Percentiles rank a stretch among this genome's conserved stretches.
Evolutionary conservation across 2,888 invertebrate genomes (phyloP).

Genomic region (Noctua janthina): DNA sequence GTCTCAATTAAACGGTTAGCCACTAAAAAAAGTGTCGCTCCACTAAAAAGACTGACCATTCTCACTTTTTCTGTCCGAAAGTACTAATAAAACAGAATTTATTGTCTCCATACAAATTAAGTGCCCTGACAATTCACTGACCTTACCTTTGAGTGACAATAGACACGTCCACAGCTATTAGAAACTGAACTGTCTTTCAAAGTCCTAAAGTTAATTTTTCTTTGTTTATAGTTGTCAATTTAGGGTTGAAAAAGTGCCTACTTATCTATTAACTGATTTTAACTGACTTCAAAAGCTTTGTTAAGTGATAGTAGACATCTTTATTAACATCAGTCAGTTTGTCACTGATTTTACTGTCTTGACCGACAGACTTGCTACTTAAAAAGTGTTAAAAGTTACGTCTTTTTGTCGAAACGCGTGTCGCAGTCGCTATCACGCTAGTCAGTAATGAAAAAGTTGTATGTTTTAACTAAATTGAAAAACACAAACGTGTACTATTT

Average conservation of each 20-base stretch:
- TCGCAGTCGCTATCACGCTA: background rate
- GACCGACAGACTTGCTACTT: conserved; percentile 1
- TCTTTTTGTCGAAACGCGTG: conserved; percentile 33
- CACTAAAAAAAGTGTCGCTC: conserved; percentile 68
- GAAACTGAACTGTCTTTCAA: too few relatives aligned
- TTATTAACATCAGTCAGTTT: conserved; percentile 56
- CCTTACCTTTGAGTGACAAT: conserved; percentile 69
- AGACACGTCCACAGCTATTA: conserved; percentile 22
- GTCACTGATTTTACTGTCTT: conserved; percentile 52
- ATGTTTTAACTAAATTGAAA: background rate
- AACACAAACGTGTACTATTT: background rate
- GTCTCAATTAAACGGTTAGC: conserved; percentile 58
- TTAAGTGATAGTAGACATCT: conserved; percentile 57
- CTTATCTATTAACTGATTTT: conserved; percentile 59
- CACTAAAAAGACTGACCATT: conserved; percentile 77
- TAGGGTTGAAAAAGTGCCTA: conserved; percentile 57
- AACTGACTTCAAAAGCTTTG: conserved; percentile 53
- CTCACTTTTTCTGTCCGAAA: conserved; percentile 71
- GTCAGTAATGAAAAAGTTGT: background rate
- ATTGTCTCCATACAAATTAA: conserved; percentile 83
- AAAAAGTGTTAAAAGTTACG: conserved; percentile 38
- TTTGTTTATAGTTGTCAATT: conserved; percentile 59
- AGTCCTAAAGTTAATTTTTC: too few relatives aligned
- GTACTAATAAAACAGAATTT: conserved; percentile 86
- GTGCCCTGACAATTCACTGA: conserved; percentile 72